Conservation (phyloP, 2,888 invertebrate species). For the Melanostoma scalare region DNA sequence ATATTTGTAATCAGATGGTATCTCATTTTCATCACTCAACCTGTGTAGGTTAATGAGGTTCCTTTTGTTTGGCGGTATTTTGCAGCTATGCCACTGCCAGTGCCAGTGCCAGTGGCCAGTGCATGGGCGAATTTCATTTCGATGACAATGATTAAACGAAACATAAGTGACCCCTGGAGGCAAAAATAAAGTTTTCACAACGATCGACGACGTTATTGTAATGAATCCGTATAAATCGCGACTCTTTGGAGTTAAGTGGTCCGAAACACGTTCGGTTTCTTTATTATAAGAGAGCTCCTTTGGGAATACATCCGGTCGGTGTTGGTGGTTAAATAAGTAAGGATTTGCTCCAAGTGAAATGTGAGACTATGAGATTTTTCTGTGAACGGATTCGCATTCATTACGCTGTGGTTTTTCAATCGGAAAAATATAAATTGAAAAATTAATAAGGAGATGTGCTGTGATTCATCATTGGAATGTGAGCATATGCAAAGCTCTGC, state of each 20-base stretch:
- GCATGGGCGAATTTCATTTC: constrained; percentile 35
- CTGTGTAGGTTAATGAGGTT: constrained; percentile 63
- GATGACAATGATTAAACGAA: constrained; percentile 66
- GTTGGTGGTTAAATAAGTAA: constrained; percentile 34
- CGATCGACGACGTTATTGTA: constrained; percentile 20
- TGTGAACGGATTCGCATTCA: constrained; percentile 1
- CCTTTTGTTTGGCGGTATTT: constrained; percentile 52
- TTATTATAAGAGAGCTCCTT: constrained; percentile 46
- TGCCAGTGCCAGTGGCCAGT: neutral
- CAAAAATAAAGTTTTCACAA: constrained; percentile 37
- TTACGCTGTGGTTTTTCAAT: constrained; percentile 9
- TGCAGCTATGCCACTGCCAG: constrained; percentile 7
- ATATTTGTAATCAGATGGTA: constrained; percentile 21
- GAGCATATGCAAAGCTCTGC: too few species aligned
- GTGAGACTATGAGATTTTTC: constrained; percentile 61
- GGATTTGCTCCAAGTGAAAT: constrained; percentile 46
- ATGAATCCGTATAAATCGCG: constrained; percentile 71
- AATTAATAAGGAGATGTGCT: too few species aligned
- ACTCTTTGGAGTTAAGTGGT: constrained; percentile 51
- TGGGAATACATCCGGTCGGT: constrained; percentile 56
- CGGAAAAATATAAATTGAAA: neutral
- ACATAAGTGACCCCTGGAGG: constrained; percentile 45
- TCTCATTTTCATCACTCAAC: constrained; percentile 45
- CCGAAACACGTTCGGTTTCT: constrained; percentile 64
- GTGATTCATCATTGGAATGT: too few species aligned